phyloP scores from a whole-genome alignment of 2,797 vertebrate genomes.

The Danionella dracula region DNA sequence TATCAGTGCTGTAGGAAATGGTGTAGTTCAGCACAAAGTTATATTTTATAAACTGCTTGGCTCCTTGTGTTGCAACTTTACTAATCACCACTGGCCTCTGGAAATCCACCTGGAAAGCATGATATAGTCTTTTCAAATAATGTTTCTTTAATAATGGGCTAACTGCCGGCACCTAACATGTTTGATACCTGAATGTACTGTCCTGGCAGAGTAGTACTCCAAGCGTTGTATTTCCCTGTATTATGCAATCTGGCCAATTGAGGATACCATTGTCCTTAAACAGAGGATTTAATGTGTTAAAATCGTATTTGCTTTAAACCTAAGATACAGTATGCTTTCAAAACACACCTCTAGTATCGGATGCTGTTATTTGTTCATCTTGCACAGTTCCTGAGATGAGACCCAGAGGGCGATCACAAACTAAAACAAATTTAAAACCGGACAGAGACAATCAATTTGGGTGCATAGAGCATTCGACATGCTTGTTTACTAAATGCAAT shows the following conservation, averaged over 20 bases:
- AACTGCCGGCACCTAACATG: neutral
- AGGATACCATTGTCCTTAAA: constrained; percentile 82
- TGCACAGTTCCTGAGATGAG: constrained; percentile 74
- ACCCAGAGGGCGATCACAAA: constrained; percentile 82
- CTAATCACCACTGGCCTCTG: constrained; percentile 83
- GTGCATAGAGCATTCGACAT: neutral
- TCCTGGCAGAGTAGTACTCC: constrained; percentile 72
- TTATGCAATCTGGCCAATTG: constrained; percentile 84
- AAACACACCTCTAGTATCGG: constrained; percentile 67
- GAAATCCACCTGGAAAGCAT: constrained; percentile 80
- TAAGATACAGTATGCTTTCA: neutral
- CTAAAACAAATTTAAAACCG: constrained; percentile 55
- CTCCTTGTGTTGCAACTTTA: constrained; percentile 88
- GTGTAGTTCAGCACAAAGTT: constrained; percentile 72
- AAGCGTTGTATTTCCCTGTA: constrained; percentile 86
- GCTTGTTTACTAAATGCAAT: constrained; percentile 27
- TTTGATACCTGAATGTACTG: constrained; percentile 85
- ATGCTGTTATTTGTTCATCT: constrained; percentile 79
- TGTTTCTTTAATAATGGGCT: neutral
- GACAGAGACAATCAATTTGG: neutral
- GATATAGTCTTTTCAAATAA: neutral
- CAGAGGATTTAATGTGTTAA: neutral
- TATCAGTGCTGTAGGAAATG: constrained; percentile 85
- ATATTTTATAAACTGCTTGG: constrained; percentile 70
- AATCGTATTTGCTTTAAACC: neutral